Conservation (phyloP, 2,888 invertebrate species). For the Aspidapion aeneum region DNA sequence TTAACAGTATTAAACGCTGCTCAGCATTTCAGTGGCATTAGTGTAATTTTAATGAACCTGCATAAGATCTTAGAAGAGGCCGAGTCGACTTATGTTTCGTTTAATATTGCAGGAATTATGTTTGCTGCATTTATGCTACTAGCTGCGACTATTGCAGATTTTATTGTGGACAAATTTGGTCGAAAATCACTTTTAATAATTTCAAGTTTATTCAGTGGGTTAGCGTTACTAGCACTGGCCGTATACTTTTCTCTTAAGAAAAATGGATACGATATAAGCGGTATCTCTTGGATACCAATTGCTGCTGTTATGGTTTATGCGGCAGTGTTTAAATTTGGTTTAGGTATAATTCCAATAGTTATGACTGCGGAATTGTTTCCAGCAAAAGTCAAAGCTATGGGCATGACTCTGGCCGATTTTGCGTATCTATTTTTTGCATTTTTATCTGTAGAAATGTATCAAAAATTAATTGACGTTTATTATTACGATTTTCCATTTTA, state of each 20-base stretch:
- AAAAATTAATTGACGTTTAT: slow-evolving; percentile 32
- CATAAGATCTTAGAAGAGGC: slow-evolving; percentile 43
- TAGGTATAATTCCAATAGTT: slow-evolving; percentile 46
- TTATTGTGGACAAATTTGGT: slow-evolving; percentile 43
- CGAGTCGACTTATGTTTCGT: slow-evolving; percentile 38
- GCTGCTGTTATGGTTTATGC: slow-evolving; percentile 35
- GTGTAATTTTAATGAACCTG: slow-evolving; percentile 46
- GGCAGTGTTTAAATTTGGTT: slow-evolving; percentile 41
- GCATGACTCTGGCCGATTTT: slow-evolving; percentile 45
- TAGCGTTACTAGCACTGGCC: slow-evolving; percentile 40
- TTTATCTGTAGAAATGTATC: slow-evolving; percentile 42
- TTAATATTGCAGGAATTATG: slow-evolving; percentile 40
- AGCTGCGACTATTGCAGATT: slow-evolving; percentile 39
- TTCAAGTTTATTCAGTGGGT: slow-evolving; percentile 41
- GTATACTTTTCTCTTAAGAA: slow-evolving; percentile 43
- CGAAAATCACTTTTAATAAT: slow-evolving; percentile 40
- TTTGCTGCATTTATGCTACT: slow-evolving; percentile 43
- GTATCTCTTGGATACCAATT: slow-evolving; percentile 37
- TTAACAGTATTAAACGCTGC: slow-evolving; percentile 44
- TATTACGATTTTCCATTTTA: slow-evolving; percentile 44
- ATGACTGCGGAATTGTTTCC: slow-evolving; percentile 47
- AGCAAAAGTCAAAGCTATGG: slow-evolving; percentile 45
- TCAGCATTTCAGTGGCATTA: slow-evolving; percentile 46
- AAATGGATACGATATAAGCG: slow-evolving; percentile 31
- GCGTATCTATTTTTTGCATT: slow-evolving; percentile 42